phyloP scores from a whole-genome alignment of 2,113 vertebrate species.

The Canis aureus region DNA sequence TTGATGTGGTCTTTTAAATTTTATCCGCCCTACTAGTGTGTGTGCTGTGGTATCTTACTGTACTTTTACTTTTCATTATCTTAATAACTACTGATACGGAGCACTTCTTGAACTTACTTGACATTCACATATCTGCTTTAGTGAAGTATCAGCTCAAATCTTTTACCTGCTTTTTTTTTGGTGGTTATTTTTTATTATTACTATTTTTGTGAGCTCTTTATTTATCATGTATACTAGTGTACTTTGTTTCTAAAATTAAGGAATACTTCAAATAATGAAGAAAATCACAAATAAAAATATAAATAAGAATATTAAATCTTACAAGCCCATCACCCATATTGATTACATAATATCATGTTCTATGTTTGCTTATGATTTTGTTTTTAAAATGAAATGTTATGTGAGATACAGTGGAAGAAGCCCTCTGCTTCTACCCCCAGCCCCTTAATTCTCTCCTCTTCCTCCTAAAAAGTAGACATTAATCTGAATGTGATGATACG shows the following conservation, averaged over 20 bases:
- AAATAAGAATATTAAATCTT: not conserved
- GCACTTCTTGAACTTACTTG: not conserved
- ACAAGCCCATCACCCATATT: not conserved
- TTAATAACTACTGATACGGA: not conserved
- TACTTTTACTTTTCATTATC: not conserved
- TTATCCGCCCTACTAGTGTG: not conserved
- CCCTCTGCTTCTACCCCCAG: not conserved
- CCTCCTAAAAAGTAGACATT: not conserved
- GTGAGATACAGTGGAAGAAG: not conserved
- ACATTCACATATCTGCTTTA: not conserved
- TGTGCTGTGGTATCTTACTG: not conserved
- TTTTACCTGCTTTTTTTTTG: not conserved
- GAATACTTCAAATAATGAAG: not conserved
- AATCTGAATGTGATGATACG: not conserved
- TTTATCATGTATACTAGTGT: not conserved
- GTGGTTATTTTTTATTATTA: not conserved
- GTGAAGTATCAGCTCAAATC: not conserved
- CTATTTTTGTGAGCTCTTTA: conserved; percentile 4
- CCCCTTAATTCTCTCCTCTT: not conserved
- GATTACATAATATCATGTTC: not conserved
- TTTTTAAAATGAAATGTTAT: not conserved
- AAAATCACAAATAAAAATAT: not conserved
- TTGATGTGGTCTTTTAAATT: not conserved
- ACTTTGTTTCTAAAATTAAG: not conserved
- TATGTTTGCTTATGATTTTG: not conserved